Evolutionary conservation across 2,888 invertebrate species (phyloP).

Genomic region (Andricus curvator): DNA sequence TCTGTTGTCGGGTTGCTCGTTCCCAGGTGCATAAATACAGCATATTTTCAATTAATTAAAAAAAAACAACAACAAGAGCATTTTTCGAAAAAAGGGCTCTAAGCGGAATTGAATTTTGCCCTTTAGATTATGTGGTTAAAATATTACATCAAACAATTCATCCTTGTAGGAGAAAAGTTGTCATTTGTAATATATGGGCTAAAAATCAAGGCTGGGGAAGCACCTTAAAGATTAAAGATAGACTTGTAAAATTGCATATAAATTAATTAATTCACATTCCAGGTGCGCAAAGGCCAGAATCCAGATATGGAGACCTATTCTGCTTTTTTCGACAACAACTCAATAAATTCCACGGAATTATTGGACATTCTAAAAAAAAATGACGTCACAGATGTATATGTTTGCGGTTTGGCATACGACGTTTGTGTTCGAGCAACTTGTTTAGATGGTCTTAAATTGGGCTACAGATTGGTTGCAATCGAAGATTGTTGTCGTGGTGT

Average conservation of each 20-base stretch:
- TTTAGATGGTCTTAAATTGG: constrained; percentile 90
- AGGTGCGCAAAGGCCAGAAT: constrained; percentile 92
- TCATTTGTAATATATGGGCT: no score
- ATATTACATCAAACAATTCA: no score
- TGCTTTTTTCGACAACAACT: constrained; percentile 97
- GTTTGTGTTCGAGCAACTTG: constrained; percentile 95
- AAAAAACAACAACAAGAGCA: no score
- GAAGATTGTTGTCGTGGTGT: constrained; percentile 95
- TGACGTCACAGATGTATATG: constrained; percentile 92
- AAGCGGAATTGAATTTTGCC: no score
- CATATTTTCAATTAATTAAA: no score
- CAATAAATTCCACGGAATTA: constrained; percentile 89
- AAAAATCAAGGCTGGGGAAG: no score
- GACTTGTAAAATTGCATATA: background rate
- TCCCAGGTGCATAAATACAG: no score
- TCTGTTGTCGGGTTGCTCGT: no score
- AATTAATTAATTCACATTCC: constrained; percentile 20
- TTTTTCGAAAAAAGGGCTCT: no score
- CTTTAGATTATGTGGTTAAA: no score
- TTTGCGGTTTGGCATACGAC: constrained; percentile 96
- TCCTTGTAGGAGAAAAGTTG: no score
- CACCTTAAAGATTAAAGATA: background rate
- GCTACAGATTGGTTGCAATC: constrained; percentile 91
- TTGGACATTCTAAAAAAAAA: constrained; percentile 87
- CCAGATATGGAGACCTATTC: constrained; percentile 97